Conservation (phyloP, 2,888 invertebrate species). For the Ochropleura leucogaster region DNA sequence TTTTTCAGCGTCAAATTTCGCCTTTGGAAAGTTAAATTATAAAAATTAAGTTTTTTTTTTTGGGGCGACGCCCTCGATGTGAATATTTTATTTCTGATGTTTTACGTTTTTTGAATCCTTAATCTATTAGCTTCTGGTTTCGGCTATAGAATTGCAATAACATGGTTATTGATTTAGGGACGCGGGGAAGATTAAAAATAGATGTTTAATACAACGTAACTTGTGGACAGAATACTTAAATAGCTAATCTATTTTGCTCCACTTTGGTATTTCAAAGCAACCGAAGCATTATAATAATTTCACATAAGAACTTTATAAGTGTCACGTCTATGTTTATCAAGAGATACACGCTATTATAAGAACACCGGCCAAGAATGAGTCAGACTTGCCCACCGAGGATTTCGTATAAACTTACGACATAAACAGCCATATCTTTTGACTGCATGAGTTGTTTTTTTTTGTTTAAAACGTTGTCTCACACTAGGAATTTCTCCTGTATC, state of each 20-base stretch:
- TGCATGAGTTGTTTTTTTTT: background rate
- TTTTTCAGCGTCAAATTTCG: conserved; percentile 67
- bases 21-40: conserved; percentile 65
- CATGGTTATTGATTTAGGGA: conserved; percentile 42
- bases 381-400: no score
- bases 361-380: background rate
- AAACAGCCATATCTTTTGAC: no score
- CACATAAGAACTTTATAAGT: background rate
- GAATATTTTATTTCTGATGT: conserved; percentile 61
- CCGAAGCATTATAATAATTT: background rate
- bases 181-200: conserved; percentile 16
- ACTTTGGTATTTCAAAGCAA: background rate
- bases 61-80: conserved; percentile 33
- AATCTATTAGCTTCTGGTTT: conserved; percentile 31
- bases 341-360: background rate
- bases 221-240: conserved; percentile 11
- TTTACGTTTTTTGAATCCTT: conserved; percentile 48
- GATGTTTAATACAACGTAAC: conserved; percentile 12
- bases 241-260: background rate
- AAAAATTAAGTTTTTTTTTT: conserved; percentile 55
- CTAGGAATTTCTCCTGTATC: background rate
- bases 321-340: background rate
- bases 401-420: no score
- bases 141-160: conserved; percentile 10
- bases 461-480: background rate